Evolutionary conservation across 2,888 invertebrate genomes (phyloP).

Genomic region (Epicampocera succincta): DNA sequence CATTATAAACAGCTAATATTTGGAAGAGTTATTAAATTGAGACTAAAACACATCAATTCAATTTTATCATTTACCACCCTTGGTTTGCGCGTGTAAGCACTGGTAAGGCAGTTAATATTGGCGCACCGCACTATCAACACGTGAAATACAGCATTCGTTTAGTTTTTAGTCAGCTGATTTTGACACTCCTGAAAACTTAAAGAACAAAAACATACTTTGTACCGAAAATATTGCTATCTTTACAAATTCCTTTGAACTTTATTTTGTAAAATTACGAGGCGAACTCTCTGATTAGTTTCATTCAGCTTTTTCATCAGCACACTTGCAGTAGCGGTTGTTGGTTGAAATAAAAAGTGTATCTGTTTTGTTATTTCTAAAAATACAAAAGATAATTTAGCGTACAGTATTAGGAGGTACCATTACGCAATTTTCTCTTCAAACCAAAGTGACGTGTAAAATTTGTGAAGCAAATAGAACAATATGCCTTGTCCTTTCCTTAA

Average conservation of each 20-base stretch:
- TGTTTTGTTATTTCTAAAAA: constrained; percentile 25
- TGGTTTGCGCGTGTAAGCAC: too few relatives aligned
- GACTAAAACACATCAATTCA: too few relatives aligned
- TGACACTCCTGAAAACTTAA: neutral
- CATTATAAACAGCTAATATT: too few relatives aligned
- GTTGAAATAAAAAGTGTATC: constrained; percentile 46
- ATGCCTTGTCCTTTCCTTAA: constrained; percentile 96
- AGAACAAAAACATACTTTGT: too few relatives aligned
- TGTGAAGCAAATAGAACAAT: constrained; percentile 28
- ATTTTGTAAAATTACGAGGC: constrained; percentile 9
- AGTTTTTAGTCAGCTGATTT: neutral
- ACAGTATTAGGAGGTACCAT: constrained; percentile 45
- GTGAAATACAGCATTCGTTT: too few relatives aligned
- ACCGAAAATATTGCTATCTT: neutral
- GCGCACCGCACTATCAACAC: too few relatives aligned
- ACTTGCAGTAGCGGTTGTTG: constrained; percentile 59
- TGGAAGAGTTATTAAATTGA: too few relatives aligned
- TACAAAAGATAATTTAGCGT: constrained; percentile 22
- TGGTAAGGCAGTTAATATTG: too few relatives aligned
- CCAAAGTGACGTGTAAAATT: constrained; percentile 30
- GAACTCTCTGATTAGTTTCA: constrained; percentile 38
- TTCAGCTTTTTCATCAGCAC: constrained; percentile 48
- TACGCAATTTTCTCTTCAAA: constrained; percentile 64
- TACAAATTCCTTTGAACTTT: neutral
- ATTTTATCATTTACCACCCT: too few relatives aligned